Percentiles rank a stretch among this genome's conserved stretches.
Conservation (phyloP, 2,797 vertebrate genomes). For the Oreortyx pictus region DNA sequence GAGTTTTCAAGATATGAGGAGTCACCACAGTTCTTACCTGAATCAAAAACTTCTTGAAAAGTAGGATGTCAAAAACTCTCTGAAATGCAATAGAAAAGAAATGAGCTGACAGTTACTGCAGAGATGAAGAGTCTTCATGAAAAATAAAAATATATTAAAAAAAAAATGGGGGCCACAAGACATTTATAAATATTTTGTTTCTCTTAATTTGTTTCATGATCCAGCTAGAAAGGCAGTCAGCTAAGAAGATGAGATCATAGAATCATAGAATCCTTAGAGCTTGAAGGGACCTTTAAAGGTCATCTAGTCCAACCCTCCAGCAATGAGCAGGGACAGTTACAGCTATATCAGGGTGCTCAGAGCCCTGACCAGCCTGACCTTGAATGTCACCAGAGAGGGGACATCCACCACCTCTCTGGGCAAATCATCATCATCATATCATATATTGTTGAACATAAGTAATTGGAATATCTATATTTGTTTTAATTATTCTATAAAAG, state of each 20-base stretch:
- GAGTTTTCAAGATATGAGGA: neutral
- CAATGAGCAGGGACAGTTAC: too few species aligned
- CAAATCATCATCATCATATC: neutral
- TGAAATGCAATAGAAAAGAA: neutral
- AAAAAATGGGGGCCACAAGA: neutral
- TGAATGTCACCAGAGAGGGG: too few species aligned
- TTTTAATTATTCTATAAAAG: too few species aligned
- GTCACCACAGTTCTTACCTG: neutral
- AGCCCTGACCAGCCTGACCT: too few species aligned
- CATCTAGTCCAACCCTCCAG: too few species aligned
- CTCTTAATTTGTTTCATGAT: neutral
- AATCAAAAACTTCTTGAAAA: neutral
- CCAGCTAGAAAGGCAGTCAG: neutral
- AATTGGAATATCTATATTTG: neutral
- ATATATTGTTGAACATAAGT: neutral
- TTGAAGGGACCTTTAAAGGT: too few species aligned
- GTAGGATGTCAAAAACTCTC: neutral
- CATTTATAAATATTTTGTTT: neutral
- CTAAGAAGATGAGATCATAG: neutral
- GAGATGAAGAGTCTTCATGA: neutral
- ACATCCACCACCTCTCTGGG: too few species aligned
- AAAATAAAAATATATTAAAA: neutral
- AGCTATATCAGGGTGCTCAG: too few species aligned
- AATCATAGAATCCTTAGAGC: too few species aligned
- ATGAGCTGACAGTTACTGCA: neutral